These are phyloP conservation scores for Heliconius sara DNA, from an alignment of 2,888 invertebrate species.

Conservation along the genomic window DNA sequence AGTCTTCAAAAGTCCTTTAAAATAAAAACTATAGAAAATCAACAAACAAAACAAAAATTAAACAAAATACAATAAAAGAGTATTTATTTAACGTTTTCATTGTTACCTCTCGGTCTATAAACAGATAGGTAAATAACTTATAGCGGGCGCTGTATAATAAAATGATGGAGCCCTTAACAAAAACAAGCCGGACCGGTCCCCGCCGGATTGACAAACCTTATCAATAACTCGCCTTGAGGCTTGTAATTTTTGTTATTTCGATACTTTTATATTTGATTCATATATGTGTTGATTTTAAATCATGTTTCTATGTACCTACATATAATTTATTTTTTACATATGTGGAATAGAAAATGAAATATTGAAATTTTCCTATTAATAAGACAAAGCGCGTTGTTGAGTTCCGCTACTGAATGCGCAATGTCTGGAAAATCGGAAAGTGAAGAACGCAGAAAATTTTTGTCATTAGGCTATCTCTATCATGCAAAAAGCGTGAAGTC, in stretches of 20 bases:
- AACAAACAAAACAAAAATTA: neutral
- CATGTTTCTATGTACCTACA: too few relatives aligned
- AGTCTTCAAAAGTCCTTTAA: too few relatives aligned
- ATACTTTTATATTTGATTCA: constrained; percentile 15
- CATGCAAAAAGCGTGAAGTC: too few relatives aligned
- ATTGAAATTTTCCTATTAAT: neutral
- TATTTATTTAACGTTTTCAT: constrained; percentile 8
- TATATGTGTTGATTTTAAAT: neutral
- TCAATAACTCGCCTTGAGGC: constrained; percentile 28
- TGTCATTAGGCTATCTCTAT: too few relatives aligned
- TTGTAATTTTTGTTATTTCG: constrained; percentile 16
- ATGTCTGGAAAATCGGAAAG: neutral
- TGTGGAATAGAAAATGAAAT: too few relatives aligned
- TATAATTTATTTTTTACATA: too few relatives aligned
- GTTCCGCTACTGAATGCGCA: neutral
- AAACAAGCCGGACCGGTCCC: constrained; percentile 70
- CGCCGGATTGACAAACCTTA: constrained; percentile 42
- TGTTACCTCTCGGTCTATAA: constrained; percentile 59
- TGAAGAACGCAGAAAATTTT: too few relatives aligned
- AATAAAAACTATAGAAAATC: neutral
- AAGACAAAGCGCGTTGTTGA: neutral
- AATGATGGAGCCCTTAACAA: constrained; percentile 78
- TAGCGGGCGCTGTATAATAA: constrained; percentile 64
- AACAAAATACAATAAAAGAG: neutral
- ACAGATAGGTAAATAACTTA: constrained; percentile 70